Evolutionary conservation across 2,797 vertebrate genomes (phyloP), one percentile per base, ranked within the genome.

Genomic region (Chrysocyon brachyurus): DNA sequence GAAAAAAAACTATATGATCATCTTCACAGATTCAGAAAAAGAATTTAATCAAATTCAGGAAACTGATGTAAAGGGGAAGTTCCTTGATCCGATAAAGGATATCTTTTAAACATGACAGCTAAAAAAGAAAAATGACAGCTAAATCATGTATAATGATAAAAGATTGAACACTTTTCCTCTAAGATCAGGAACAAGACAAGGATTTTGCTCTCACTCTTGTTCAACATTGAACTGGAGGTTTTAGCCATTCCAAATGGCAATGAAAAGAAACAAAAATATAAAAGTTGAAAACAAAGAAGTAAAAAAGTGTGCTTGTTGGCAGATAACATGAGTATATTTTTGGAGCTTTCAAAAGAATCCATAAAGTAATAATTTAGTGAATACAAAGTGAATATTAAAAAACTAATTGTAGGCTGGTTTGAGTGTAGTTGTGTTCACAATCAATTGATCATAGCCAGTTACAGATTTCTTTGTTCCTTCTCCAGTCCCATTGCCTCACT

Each of bases 51-150:
- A 81, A 81, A 64, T 87, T 24, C 54, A 70, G 57, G 52, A 75
- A 79, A 91, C 40, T 36, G 70, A 72, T 54, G 8, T 91, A 54
- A 72, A 91, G 7, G 81, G 46, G 40, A 91, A 79, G 84, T 79
- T 86, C n/a, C 72, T 86, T 95, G 61, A 79, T 86, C 54, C 63
- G 54, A 86, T 79, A 52, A 83, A 88, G n/a, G 12, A n/a, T 10
- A 82, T 63, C 6, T 72, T 73, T 93, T 33, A 10, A 93, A 46
- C 81, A 28, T 72, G 33, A 82, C 15, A 64, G 56, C 28, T 63
- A 64, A 72, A 19, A 40, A 40, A 7, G 40, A 10, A 93, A 46
- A 87, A 28, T 72, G 33, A 82, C 15, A 64, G 56, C 28, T 63
- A 64, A 72, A 19, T 89, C 66, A 82, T n/a, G 26, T 21, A n/a